Percentiles rank a stretch among this genome's conserved stretches.
phyloP scores from a whole-genome alignment of 1,140 invertebrate genomes.

The Drosophila erecta region DNA sequence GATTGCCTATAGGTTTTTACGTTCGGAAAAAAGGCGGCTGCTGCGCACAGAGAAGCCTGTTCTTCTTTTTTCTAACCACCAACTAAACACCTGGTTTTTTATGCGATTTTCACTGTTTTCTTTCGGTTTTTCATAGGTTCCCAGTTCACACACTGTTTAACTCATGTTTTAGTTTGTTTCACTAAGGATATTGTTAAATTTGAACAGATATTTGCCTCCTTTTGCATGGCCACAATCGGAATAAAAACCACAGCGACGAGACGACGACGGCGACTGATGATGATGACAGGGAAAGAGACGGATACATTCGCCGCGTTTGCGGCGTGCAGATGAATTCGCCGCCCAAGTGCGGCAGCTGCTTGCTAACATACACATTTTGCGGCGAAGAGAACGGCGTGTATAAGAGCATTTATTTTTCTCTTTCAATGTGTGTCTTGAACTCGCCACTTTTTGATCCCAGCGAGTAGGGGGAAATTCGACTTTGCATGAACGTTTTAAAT shows the following conservation, averaged over 20 bases:
- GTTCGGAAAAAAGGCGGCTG: constrained; percentile 76
- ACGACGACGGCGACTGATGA: constrained; percentile 68
- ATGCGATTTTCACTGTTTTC: constrained; percentile 30
- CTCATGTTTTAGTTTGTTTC: constrained; percentile 16
- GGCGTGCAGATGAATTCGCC: constrained; percentile 30
- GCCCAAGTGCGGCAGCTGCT: constrained; percentile 47
- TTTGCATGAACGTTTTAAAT: constrained; percentile 2
- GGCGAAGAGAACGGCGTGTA: too few relatives aligned
- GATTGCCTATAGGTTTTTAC: constrained; percentile 33
- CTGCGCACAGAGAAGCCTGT: constrained; percentile 67
- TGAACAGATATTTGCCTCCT: constrained; percentile 65
- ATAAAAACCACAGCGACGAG: constrained; percentile 77
- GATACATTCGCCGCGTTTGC: constrained; percentile 32
- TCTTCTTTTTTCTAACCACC: constrained; percentile 23
- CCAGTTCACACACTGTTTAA: constrained; percentile 3
- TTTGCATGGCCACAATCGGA: constrained; percentile 78
- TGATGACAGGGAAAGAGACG: constrained; percentile 72
- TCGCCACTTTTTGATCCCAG: constrained; percentile 42
- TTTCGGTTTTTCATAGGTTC: constrained; percentile 5
- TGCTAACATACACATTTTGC: too few relatives aligned
- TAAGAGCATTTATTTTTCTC: too few relatives aligned
- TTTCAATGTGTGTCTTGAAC: constrained; percentile 18
- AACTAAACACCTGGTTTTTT: constrained; percentile 36
- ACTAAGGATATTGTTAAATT: constrained; percentile 47
- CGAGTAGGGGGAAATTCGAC: constrained; percentile 61